A percentile compares a stretch with the other conserved stretches of the same genome.
These are phyloP conservation scores for Volucella bombylans DNA, from an alignment of 2,888 invertebrate genomes.

Conservation along the genomic window DNA sequence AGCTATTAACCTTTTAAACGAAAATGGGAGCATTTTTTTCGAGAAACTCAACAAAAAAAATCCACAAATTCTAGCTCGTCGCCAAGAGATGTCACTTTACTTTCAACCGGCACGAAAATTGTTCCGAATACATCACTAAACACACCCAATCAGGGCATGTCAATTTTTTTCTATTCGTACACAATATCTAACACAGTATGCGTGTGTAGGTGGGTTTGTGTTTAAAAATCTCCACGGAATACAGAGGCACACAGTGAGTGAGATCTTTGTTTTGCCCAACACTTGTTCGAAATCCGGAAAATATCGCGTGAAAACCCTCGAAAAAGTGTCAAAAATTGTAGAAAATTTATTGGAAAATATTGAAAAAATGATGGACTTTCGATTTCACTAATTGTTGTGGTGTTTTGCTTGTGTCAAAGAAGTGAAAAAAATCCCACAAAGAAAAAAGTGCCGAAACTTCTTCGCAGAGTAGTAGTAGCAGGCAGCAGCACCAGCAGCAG, in stretches of 20 bases:
- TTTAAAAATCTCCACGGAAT: slow-evolving; percentile 62
- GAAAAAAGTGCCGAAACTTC: slow-evolving; percentile 33
- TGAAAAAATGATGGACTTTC: slow-evolving; percentile 59
- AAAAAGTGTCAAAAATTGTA: slow-evolving; percentile 42
- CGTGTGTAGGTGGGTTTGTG: slow-evolving; percentile 54
- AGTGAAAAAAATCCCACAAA: slow-evolving; percentile 53
- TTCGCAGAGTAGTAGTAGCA: slow-evolving; percentile 33
- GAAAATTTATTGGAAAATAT: slow-evolving; percentile 54
- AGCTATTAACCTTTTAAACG: too few relatives aligned
- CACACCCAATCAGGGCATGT: slow-evolving; percentile 69
- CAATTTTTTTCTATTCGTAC: slow-evolving; percentile 49
- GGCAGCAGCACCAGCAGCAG: slow-evolving; percentile 28
- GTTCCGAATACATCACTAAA: slow-evolving; percentile 58
- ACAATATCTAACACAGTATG: slow-evolving; percentile 15
- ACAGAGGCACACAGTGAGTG: slow-evolving; percentile 61
- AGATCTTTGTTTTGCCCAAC: slow-evolving; percentile 74
- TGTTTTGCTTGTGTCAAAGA: slow-evolving; percentile 45
- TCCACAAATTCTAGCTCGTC: background rate
- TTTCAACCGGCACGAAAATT: slow-evolving; percentile 39
- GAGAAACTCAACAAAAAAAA: too few relatives aligned
- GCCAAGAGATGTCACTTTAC: slow-evolving; percentile 19
- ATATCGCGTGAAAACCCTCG: slow-evolving; percentile 52
- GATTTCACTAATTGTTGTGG: slow-evolving; percentile 53
- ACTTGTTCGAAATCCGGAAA: slow-evolving; percentile 69
- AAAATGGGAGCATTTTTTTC: too few relatives aligned